These are phyloP conservation scores for Xanthia icteritia DNA, from an alignment of 2,888 invertebrate species.

Conservation along the genomic window DNA sequence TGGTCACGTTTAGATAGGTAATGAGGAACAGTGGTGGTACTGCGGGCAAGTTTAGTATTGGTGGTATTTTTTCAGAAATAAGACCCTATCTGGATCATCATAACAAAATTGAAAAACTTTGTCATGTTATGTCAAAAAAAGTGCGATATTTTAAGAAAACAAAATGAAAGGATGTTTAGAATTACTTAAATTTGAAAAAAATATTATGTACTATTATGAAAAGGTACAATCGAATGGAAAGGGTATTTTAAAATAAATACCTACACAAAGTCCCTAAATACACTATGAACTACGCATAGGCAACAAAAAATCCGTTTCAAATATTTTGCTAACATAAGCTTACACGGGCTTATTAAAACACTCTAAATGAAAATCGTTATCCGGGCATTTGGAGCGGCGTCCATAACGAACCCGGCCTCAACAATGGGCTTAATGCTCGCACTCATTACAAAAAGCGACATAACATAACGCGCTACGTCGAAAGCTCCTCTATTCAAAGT, in stretches of 20 bases:
- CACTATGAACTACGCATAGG: constrained; percentile 40
- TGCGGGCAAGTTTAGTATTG: background rate
- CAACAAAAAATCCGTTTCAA: constrained; percentile 70
- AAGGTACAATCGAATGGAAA: constrained; percentile 30
- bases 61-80: background rate
- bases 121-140: background rate
- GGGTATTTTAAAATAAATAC: constrained; percentile 47
- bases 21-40: background rate
- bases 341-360: constrained; percentile 89
- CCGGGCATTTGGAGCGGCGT: constrained; percentile 88
- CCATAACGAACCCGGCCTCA: constrained; percentile 89
- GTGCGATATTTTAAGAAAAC: background rate
- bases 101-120: background rate
- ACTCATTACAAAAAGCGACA: constrained; percentile 91
- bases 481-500: constrained; percentile 90
- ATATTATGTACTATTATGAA: constrained; percentile 17
- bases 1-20: background rate
- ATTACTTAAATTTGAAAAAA: constrained; percentile 19
- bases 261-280: constrained; percentile 44
- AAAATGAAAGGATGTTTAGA: constrained; percentile 7
- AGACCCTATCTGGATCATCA: background rate
- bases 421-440: constrained; percentile 90
- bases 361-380: constrained; percentile 90
- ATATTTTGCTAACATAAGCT: constrained; percentile 82
- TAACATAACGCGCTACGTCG: constrained; percentile 89